A percentile compares a stretch with the other conserved stretches of the same genome.
phyloP scores from a whole-genome alignment of 2,888 invertebrate species.

The Drosophila neotestacea region DNA sequence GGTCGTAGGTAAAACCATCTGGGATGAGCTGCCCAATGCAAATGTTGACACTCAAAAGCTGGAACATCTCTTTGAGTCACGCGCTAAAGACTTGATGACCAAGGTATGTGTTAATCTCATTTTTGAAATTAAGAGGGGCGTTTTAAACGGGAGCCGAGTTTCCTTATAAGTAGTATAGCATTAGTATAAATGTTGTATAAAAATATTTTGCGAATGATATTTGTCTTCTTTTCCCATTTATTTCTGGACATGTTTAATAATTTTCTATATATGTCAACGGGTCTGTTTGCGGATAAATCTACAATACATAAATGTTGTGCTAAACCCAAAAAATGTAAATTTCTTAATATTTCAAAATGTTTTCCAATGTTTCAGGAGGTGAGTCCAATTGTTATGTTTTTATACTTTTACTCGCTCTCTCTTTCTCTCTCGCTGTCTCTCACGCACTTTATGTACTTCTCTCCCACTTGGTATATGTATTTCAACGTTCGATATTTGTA shows the following conservation, averaged over 20 bases:
- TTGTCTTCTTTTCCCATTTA: slow-evolving; percentile 70
- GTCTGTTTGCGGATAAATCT: slow-evolving; percentile 74
- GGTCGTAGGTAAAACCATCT: slow-evolving; percentile 91
- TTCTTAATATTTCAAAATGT: slow-evolving; percentile 32
- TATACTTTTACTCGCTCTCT: slow-evolving; percentile 51
- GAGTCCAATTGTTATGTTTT: slow-evolving; percentile 72
- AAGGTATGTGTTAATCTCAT: slow-evolving; percentile 89
- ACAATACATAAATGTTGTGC: slow-evolving; percentile 72
- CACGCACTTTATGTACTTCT: slow-evolving; percentile 27
- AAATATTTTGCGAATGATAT: slow-evolving; percentile 69
- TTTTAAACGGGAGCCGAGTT: background rate
- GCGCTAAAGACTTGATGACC: slow-evolving; percentile 96
- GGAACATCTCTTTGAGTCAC: slow-evolving; percentile 98
- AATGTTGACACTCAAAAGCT: slow-evolving; percentile 95
- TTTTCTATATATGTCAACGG: slow-evolving; percentile 63
- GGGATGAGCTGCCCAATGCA: slow-evolving; percentile 95
- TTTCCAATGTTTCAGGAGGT: slow-evolving; percentile 79
- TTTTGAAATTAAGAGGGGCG: background rate
- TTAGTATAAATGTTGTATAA: slow-evolving; percentile 54
- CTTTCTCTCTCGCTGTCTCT: slow-evolving; percentile 32
- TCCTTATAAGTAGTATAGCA: slow-evolving; percentile 12
- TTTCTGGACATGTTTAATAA: slow-evolving; percentile 56
- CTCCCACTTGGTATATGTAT: slow-evolving; percentile 56
- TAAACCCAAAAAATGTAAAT: slow-evolving; percentile 53
- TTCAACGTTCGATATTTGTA: slow-evolving; percentile 16